A percentile compares a stretch with the other conserved stretches of the same genome.
phyloP scores from a whole-genome alignment of 2,888 invertebrate genomes.

The Machimus atricapillus region DNA sequence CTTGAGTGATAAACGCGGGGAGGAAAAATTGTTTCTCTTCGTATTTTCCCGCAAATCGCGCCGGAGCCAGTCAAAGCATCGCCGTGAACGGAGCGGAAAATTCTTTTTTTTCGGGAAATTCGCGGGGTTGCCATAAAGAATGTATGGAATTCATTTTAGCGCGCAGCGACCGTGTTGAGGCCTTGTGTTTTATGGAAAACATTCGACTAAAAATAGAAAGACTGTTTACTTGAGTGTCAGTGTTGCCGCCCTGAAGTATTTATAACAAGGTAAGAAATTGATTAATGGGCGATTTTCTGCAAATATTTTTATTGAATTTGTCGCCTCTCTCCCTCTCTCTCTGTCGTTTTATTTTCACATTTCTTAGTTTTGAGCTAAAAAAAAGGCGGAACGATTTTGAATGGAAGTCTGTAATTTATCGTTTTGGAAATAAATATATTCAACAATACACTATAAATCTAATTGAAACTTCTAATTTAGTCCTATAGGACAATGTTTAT shows the following conservation, averaged over 20 bases:
- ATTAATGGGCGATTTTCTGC: neutral
- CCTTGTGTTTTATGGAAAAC: conserved; percentile 1
- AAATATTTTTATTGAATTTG: neutral
- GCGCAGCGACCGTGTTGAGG: neutral
- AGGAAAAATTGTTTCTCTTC: neutral
- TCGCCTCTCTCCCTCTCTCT: too few species aligned
- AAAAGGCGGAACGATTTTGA: too few species aligned
- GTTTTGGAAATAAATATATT: too few species aligned
- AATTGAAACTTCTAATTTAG: too few species aligned
- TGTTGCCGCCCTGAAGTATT: neutral
- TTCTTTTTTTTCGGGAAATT: neutral
- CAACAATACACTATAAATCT: too few species aligned
- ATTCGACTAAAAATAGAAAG: conserved; percentile 19
- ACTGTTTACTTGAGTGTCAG: conserved; percentile 12
- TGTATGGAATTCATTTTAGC: conserved; percentile 10
- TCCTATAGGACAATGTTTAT: too few species aligned
- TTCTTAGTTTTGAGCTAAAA: too few species aligned
- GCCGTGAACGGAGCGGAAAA: neutral
- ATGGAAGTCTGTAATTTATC: too few species aligned
- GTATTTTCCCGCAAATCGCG: neutral
- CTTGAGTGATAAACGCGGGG: neutral
- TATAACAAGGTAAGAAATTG: neutral
- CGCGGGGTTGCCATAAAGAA: neutral
- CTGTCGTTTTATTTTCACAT: too few species aligned
- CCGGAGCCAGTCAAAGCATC: neutral